phyloP scores from a whole-genome alignment of 2,888 invertebrate species.

The Itoplectis maculator region DNA sequence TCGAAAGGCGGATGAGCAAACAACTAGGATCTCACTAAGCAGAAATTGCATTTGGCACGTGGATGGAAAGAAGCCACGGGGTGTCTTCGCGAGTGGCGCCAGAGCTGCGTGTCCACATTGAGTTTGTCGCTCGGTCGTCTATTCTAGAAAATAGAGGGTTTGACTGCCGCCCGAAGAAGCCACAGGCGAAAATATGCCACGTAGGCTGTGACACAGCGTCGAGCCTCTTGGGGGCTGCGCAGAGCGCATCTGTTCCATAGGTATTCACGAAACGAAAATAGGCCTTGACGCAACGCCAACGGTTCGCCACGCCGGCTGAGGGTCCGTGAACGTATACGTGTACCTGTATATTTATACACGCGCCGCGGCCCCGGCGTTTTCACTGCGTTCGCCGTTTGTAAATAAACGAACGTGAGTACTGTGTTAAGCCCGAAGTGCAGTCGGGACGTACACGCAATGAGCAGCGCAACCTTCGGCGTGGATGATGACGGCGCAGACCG shows the following conservation, averaged over 20 bases:
- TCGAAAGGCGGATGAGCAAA: background rate
- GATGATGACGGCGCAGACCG: conserved; percentile 1
- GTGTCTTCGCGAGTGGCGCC: conserved; percentile 9
- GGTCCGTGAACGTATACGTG: conserved; percentile 56
- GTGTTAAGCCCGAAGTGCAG: conserved; percentile 17
- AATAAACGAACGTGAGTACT: conserved; percentile 57
- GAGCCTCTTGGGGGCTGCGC: conserved; percentile 1
- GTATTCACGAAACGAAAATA: conserved; percentile 76
- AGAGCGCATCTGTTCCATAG: conserved; percentile 68
- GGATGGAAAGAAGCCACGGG: too few relatives aligned
- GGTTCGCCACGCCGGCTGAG: conserved; percentile 69
- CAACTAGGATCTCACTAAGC: background rate
- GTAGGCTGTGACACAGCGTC: background rate
- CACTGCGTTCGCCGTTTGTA: conserved; percentile 47
- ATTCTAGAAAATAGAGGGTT: conserved; percentile 29
- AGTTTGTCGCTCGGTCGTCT: conserved; percentile 7
- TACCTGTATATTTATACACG: conserved; percentile 26
- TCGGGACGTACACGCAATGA: conserved; percentile 6
- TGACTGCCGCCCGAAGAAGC: conserved; percentile 5
- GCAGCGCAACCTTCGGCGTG: conserved; percentile 1
- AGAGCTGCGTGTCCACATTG: background rate
- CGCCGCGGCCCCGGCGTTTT: conserved; percentile 27
- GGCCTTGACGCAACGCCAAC: conserved; percentile 77
- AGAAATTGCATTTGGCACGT: conserved; percentile 27
- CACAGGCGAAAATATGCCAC: conserved; percentile 33